A percentile compares a stretch with the other conserved stretches of the same genome.
phyloP scores from a whole-genome alignment of 2,797 vertebrate species.

The Ambastaia sidthimunki region DNA sequence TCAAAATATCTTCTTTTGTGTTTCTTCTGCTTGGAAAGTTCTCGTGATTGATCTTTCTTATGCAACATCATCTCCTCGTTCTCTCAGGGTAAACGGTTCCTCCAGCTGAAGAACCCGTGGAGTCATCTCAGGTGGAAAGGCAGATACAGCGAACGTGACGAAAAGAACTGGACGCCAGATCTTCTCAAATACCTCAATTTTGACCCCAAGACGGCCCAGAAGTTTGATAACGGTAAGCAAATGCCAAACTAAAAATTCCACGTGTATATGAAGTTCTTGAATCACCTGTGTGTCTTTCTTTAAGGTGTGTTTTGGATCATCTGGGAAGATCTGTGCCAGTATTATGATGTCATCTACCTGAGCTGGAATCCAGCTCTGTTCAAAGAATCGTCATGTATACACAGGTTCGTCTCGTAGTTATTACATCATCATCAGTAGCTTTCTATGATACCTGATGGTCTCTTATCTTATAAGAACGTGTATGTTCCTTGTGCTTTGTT shows the following conservation, averaged over 20 bases:
- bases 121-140: slow-evolving; percentile 98
- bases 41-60: not conserved
- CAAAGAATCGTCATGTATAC: slow-evolving; percentile 95
- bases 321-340: slow-evolving; percentile 96
- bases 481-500: not conserved
- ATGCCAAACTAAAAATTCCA: not conserved
- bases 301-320: slow-evolving; percentile 98
- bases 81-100: slow-evolving; percentile 87
- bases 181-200: slow-evolving; percentile 97
- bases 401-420: slow-evolving; percentile 81
- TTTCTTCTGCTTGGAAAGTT: not conserved
- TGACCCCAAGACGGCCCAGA: slow-evolving; percentile 97
- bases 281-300: not conserved
- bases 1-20: too few species aligned
- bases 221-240: slow-evolving; percentile 93
- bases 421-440: not conserved
- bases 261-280: not conserved
- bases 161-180: slow-evolving; percentile 93
- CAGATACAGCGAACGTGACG: slow-evolving; percentile 92
- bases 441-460: not conserved
- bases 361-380: slow-evolving; percentile 96
- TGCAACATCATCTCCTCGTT: not conserved
- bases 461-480: not conserved
- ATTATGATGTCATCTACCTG: slow-evolving; percentile 98
- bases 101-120: slow-evolving; percentile 98